Evolutionary conservation across 1,140 invertebrate species (phyloP).

Genomic region (Vollenhovia emeryi): DNA sequence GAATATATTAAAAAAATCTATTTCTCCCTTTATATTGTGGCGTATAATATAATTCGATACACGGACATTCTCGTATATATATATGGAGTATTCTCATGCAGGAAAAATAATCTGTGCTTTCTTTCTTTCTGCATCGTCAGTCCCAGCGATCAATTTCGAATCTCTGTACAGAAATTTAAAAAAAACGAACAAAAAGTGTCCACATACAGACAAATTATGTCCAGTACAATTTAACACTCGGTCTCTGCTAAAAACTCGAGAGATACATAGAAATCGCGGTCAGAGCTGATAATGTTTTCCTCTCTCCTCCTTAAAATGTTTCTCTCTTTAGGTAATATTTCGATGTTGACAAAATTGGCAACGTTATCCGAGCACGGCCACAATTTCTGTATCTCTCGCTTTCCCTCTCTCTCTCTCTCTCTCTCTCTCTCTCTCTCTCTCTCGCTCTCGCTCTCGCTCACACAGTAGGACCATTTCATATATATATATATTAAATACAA

Average conservation of each 20-base stretch:
- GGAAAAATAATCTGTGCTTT: constrained; percentile 24
- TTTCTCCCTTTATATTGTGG: constrained; percentile 57
- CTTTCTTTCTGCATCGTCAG: background rate
- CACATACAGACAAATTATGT: constrained; percentile 35
- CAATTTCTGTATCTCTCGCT: constrained; percentile 62
- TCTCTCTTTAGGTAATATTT: constrained; percentile 24
- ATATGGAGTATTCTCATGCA: constrained; percentile 52
- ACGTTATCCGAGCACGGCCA: constrained; percentile 46
- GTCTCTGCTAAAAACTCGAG: constrained; percentile 42
- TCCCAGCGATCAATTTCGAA: constrained; percentile 10
- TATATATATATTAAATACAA: constrained; percentile 63
- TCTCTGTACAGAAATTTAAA: constrained; percentile 16
- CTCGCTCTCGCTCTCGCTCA: constrained; percentile 20
- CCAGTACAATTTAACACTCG: constrained; percentile 52
- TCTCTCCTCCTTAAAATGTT: background rate
- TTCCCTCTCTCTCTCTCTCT: background rate
- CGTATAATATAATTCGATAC: constrained; percentile 42
- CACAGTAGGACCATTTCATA: constrained; percentile 55
- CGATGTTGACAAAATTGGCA: constrained; percentile 60
- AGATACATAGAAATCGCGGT: constrained; percentile 11
- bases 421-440: constrained; percentile 34
- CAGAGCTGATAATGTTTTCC: background rate
- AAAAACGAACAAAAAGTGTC: constrained; percentile 12
- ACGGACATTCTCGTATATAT: constrained; percentile 21
- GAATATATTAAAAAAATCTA: constrained; percentile 65